Percentiles rank a stretch among this genome's conserved stretches.
These are phyloP conservation scores for Ips typographus DNA, from an alignment of 1,140 invertebrate species.

Conservation along the genomic window DNA sequence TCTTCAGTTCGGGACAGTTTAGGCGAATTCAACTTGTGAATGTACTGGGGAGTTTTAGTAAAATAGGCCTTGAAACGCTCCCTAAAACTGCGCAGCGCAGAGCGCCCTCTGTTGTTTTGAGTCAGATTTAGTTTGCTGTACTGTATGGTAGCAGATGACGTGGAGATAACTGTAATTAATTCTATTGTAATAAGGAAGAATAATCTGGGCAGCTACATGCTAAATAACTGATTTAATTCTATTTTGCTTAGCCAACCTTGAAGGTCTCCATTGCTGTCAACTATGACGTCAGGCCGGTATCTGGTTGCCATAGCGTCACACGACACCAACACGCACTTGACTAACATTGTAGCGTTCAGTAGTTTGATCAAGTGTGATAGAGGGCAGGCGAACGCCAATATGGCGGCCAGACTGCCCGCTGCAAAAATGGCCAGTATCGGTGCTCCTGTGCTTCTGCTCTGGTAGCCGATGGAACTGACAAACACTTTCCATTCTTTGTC, in stretches of 20 bases:
- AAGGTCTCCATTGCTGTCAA: conserved; percentile 3
- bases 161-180: too few relatives aligned
- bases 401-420: conserved; percentile 65
- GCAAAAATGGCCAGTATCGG: conserved; percentile 67
- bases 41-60: conserved; percentile 33
- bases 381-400: conserved; percentile 67
- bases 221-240: background rate
- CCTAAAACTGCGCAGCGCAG: conserved; percentile 4
- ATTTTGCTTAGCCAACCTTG: background rate
- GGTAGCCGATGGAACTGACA: conserved; percentile 63
- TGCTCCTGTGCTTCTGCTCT: conserved; percentile 64
- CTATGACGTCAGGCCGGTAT: conserved; percentile 44
- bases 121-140: conserved; percentile 29
- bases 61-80: conserved; percentile 24
- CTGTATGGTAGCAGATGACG: conserved; percentile 5
- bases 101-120: background rate
- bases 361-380: conserved; percentile 51
- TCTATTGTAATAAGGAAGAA: too few relatives aligned
- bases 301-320: conserved; percentile 41
- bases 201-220: too few relatives aligned
- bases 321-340: conserved; percentile 44
- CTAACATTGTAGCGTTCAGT: conserved; percentile 42
- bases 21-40: conserved; percentile 34
- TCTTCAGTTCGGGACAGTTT: conserved; percentile 27
- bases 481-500: conserved; percentile 66